Percentiles rank a stretch among this genome's conserved stretches.
These are phyloP conservation scores for Cotesia typhae DNA, from an alignment of 1,140 invertebrate genomes.

Conservation along the genomic window DNA sequence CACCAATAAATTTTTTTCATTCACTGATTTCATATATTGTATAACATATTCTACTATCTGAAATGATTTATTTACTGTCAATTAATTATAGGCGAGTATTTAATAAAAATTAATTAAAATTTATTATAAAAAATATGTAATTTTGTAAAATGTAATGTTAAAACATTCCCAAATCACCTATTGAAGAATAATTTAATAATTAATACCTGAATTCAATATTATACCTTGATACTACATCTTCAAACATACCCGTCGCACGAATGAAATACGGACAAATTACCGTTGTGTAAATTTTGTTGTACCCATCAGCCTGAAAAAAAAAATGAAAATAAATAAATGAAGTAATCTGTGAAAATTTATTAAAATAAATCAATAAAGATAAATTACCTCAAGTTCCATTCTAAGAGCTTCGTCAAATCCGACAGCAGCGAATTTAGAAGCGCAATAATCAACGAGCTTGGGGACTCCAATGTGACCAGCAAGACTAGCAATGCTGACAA, in stretches of 20 bases:
- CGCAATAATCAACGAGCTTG: constrained; percentile 92
- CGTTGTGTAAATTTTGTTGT: constrained; percentile 83
- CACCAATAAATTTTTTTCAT: too few species aligned
- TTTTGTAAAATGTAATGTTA: too few species aligned
- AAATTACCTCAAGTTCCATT: constrained; percentile 74
- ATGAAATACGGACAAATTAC: constrained; percentile 95
- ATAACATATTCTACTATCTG: too few species aligned
- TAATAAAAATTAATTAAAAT: too few species aligned
- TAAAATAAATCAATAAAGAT: background rate
- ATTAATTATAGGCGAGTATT: too few species aligned
- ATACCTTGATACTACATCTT: constrained; percentile 85
- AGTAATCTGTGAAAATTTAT: background rate
- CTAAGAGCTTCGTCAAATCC: constrained; percentile 90
- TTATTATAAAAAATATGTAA: too few species aligned
- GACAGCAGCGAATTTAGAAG: constrained; percentile 92
- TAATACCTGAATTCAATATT: background rate
- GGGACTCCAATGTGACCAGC: constrained; percentile 85
- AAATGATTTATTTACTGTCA: too few species aligned
- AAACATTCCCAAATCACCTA: too few species aligned
- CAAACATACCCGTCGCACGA: constrained; percentile 89
- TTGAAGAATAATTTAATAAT: too few species aligned
- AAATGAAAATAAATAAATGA: background rate
- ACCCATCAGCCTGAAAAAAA: constrained; percentile 63
- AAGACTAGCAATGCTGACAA: constrained; percentile 94
- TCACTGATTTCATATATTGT: too few species aligned